Base-by-base conservation (phyloP, 1,140 invertebrate species). In the Polypedilum pembai region DNA sequence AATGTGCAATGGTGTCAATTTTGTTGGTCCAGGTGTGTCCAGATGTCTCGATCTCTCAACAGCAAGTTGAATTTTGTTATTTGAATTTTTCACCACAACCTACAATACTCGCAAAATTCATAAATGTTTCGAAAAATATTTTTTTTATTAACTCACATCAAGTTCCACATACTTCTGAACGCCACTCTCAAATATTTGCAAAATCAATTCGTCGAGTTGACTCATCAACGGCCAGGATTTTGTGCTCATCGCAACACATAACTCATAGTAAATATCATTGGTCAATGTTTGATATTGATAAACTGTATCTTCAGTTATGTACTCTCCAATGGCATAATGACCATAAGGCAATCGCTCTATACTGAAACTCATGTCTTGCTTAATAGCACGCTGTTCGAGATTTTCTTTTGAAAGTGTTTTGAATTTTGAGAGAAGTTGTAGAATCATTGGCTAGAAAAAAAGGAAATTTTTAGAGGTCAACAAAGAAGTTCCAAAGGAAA, bases 251-350 rank as follows among this genome's bases (percentile, higher is more conserved):
- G 85, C 77, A 17, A 87, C 82, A 77, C 84, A 85, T 73, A 85
- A 81, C 76, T 86, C 86, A 78, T 83, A 87, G 76, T 87, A 87
- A 74, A 87, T 83, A 78, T 87, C 84, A 76, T 86, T 82, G 41
- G 81, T 76, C 85, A 88, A 86, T 41, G 86, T 76, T 72, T 83
- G 83, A 73, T 84, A 82, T 75, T 84, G 80, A 45, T 81, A 76
- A 3, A 85, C 79, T 7, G 82, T 82, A 74, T 86, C 83, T 75
- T 84, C 81, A 3, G 83, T 83, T 69, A 87, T 83, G 75, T 87
- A 87, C 17, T 84, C 83, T 33, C 86, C 86, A 76, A 87, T 83
- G 12, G 86, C 86, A 78, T 83, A 87, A 76, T 84, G 80, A 75
- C 85, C 85, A 80, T 83, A 84, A 12, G 85, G 85, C 75, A 87